Evolutionary conservation across 1,140 invertebrate genomes (phyloP), one percentile per base, ranked within the genome.

Genomic region (Caenorhabditis tropicalis): DNA sequence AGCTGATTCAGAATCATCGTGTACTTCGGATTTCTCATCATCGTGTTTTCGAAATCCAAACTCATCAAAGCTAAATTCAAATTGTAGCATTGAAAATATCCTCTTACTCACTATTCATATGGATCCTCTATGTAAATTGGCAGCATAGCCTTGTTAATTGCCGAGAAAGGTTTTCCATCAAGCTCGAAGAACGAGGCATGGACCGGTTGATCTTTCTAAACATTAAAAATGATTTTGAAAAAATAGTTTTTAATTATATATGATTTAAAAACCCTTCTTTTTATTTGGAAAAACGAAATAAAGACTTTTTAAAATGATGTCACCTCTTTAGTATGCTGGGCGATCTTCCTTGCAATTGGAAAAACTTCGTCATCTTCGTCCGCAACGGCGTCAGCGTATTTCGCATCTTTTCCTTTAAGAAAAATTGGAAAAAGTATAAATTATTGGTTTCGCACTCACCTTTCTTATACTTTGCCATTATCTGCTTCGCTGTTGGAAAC

Each of bases 21-120:
- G 74, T 39, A 27, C 0, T 16, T 46, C 3, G 43, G 79, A 58
- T 46, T 33, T 19, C 49, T 80, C 74, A 53, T 80, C 87, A 90
- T 92, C 91, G 93, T 98, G 96, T 92, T 98, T 94, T 89, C 96
- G 95, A 92, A 98, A 99, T 0, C 97, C 97, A 93, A 99, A 98
- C 92, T 99, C 97, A 93, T 99, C 97, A 93, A 97, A 98, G 88
- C 95, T 89, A 43, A 70, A 87, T 39, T 10, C 91, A 43, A 70
- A 87, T 39, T 10, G n/a, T 24, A 39, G 65, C 43, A 27, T 36
- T 16, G 16, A 58, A 31, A 15, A 0, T 79, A n/a, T 31, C 65
- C n/a, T n/a, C 2, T 10, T 10, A 46, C 60, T 86, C 79, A 91
- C 89, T 81, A 46, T 43, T 89, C 88, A 43, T 56, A 27, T 15